Evolutionary conservation across 1,140 invertebrate genomes (phyloP), one percentile per base, ranked within the genome.

Genomic region (Plectrocnemia conspersa): DNA sequence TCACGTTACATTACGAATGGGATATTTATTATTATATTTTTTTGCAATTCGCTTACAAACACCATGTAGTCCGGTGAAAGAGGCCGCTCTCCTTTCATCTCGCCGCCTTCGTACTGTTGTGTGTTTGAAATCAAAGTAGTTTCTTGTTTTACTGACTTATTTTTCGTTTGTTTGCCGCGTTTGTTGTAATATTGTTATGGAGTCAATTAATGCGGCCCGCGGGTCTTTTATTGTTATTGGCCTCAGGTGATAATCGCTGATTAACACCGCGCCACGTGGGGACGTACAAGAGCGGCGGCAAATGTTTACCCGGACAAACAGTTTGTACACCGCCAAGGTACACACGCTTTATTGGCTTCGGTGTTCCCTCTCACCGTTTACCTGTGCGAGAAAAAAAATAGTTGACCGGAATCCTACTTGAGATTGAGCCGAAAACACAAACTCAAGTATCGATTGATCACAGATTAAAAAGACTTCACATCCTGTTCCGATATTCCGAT

Each of bases 41-140:
- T 29, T 29, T n/a, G 27, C 27, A n/a, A 7, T 10, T 16, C 11
- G 25, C 18, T 9, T 10, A 24, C 15, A 27, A 2, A 16, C 22
- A 24, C 19, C 16, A 3, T 15, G 45, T 32, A 22, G 32, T 3
- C 27, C 47, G 33, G 47, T 50, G 47, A 50, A 50, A 50, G 47
- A 50, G 10, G 21, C 33, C 47, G 47, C 47, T 32, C 11, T 29
- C 46, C 32, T 50, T 50, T 50, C 33, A 50, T 50, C 33, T 50
- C 35, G 32, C 47, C 47, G 47, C 47, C 33, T 11, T 6, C 19
- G 36, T 50, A 50, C 47, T 50, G 47, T 50, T 50, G 47, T 50
- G 47, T 50, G n/a, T 50, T 50, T 50, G 47, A 50, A 50, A 50
- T 50, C 47, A 50, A 50, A 50, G 47, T 29, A 50, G 47, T 50